Evolutionary conservation across 2,113 vertebrate species (phyloP), one percentile per base, ranked within the genome.

Genomic region (Gavia stellata): DNA sequence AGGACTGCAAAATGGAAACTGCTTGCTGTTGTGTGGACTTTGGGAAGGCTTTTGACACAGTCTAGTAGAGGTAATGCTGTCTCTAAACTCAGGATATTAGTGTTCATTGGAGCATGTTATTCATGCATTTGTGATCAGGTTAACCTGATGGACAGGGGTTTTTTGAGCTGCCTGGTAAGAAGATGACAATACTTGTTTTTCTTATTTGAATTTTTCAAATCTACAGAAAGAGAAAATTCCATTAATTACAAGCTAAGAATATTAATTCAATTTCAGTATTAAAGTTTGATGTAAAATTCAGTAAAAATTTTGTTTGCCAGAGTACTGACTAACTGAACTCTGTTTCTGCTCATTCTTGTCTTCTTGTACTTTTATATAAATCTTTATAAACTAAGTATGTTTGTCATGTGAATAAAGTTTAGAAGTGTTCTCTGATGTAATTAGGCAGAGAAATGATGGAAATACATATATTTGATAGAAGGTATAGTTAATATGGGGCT

Each of bases 351-450:
- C 26, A 36, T 34, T 86, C 55, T 81, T 68, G 24, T 38, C 73
- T n/a, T 86, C 84, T 90, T 38, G 10, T 68, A 34, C 29, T 68
- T 75, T 15, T 40, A 31, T 8, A 18, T 38, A 61, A 68, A 47
- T 53, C 25, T 81, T 78, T 68, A 66, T 82, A 74, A 83, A 72
- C 77, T 92, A 55, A 91, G 85, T 94, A 81, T 92, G 88, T 90
- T 78, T 93, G 92, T 67, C 38, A 74, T 86, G 50, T 94, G 75
- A 84, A 90, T 88, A 81, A 88, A 92, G 81, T 96, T 97, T 94
- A 83, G 83, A 96, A 95, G 88, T 96, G 86, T 86, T 97, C 77
- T 93, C 52, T 82, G 86, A 88, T 92, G 71, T 84, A 68, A 56
- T 94, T 86, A 92, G 91, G 93, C 55, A 97, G 92, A 77, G 71